Conservation (phyloP, 2,888 invertebrate species). For the Pharmacophagus antenor region DNA sequence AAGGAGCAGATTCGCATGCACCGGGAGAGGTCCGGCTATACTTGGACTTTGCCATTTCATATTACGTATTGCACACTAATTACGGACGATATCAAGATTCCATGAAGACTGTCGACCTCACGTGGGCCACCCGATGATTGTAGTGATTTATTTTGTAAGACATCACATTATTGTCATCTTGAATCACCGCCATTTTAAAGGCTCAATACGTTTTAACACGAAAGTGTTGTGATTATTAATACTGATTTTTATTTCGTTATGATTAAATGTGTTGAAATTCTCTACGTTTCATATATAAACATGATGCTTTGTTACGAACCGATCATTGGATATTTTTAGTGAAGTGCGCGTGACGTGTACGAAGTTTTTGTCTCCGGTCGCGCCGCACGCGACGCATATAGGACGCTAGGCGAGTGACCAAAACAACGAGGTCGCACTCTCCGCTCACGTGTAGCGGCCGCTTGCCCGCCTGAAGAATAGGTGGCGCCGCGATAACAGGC, state of each 20-base stretch:
- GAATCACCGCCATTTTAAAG: background rate
- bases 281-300: constrained; percentile 13
- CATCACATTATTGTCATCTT: background rate
- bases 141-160: constrained; percentile 3
- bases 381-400: constrained; percentile 54
- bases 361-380: constrained; percentile 46
- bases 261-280: background rate
- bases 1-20: constrained; percentile 57
- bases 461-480: constrained; percentile 66
- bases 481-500: constrained; percentile 71
- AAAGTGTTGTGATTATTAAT: constrained; percentile 1
- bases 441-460: constrained; percentile 64
- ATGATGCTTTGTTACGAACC: constrained; percentile 6
- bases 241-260: background rate
- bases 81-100: constrained; percentile 35
- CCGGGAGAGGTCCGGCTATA: constrained; percentile 38
- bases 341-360: constrained; percentile 42
- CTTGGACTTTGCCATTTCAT: constrained; percentile 50
- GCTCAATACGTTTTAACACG: background rate
- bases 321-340: constrained; percentile 27
- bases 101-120: constrained; percentile 42
- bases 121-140: constrained; percentile 1
- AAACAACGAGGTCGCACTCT: constrained; percentile 60
- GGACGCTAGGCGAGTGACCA: constrained; percentile 69
- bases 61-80: constrained; percentile 48